Evolutionary conservation across 2,888 invertebrate species (phyloP), one percentile per base, ranked within the genome.

Genomic region (Chorisops tibialis): DNA sequence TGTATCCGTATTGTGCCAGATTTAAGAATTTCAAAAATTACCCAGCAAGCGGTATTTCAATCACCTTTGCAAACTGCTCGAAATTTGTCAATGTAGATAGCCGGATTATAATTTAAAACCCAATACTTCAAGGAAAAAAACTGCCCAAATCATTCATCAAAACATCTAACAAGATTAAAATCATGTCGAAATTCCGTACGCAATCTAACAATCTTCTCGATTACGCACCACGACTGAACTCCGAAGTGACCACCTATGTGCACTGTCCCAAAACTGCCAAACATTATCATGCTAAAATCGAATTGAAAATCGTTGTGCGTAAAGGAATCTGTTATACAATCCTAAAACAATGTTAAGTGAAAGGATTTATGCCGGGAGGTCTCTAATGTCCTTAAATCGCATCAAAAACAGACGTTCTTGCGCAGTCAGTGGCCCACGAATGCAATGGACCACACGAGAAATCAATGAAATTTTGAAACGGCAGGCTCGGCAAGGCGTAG

Each of bases 241-340:
- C 11, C 16, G n/a, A 47, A 47, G 4, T 56, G 56, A 56, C 56
- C 56, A 56, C 56, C 56, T 43, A 21, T n/a, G 56, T 7, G 9
- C 16, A 18, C 45, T 45, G 37, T 18, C 19, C 21, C 45, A 18
- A 56, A 56, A 30, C 43, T 56, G 56, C 30, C 56, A 56, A 30
- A 24, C 30, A 43, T 43, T 45, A 56, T 56, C 30, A 45, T 3
- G 30, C 30, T 12, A 47, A 59, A 59, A 21, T 21, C 38, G 37
- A 21, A 45, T 45, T 21, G 47, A 59, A 48, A 37, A 45, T 21
- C 48, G 45, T 45, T 59, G 45, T 41, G 60, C 51, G 60, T 61
- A 61, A 61, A 61, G 30, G 51, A 61, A 61, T 61, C 51, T 61
- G 60, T 61, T 51, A 61, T 61, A 61, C 51, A 61, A 61, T 51